Evolutionary conservation across 1,140 invertebrate genomes (phyloP).

Genomic region (Periplaneta americana): DNA sequence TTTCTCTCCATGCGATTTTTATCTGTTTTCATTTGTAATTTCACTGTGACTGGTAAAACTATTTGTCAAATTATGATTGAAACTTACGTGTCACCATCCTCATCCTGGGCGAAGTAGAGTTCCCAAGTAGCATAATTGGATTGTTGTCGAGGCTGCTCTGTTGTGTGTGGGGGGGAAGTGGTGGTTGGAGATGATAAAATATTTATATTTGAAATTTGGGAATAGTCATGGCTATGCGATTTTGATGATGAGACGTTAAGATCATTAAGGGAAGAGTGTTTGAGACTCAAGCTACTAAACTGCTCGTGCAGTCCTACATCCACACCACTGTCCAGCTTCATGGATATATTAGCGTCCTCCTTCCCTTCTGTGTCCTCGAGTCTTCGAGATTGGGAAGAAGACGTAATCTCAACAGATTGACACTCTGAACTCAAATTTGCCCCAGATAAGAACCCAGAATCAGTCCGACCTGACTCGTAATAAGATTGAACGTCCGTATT

Average conservation of each 20-base stretch:
- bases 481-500: constrained; percentile 12
- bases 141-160: constrained; percentile 9
- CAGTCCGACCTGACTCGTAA: constrained; percentile 37
- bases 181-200: constrained; percentile 14
- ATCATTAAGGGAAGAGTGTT: constrained; percentile 29
- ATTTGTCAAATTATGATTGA: too few species aligned
- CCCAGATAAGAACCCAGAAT: constrained; percentile 53
- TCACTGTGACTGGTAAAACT: too few species aligned
- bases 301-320: constrained; percentile 44
- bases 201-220: constrained; percentile 4
- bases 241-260: constrained; percentile 18
- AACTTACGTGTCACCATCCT: constrained; percentile 69
- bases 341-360: constrained; percentile 25
- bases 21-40: too few species aligned
- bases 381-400: constrained; percentile 21
- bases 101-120: constrained; percentile 55
- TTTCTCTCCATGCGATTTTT: too few species aligned
- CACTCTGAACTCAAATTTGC: constrained; percentile 39
- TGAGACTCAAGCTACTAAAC: constrained; percentile 43
- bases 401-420: constrained; percentile 24
- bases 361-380: constrained; percentile 12
- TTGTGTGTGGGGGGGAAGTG: background rate
- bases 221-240: background rate
- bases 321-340: constrained; percentile 45
- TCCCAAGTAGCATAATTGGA: constrained; percentile 36